A percentile compares a stretch with the other conserved stretches of the same genome.
Evolutionary conservation across 2,113 vertebrate species (phyloP).

Genomic region (Gadus macrocephalus): DNA sequence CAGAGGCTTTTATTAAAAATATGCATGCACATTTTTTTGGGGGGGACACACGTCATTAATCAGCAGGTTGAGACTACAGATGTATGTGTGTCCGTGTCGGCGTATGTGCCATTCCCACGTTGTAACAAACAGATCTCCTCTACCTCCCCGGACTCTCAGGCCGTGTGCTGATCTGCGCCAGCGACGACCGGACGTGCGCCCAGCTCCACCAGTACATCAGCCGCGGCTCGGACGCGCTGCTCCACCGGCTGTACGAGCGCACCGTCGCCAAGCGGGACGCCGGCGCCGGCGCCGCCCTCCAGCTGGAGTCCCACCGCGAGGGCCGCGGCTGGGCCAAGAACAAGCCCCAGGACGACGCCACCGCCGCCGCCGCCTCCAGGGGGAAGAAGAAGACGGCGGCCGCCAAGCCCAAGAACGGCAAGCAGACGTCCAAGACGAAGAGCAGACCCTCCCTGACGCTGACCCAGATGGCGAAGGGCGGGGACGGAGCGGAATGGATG

Average conservation of each 20-base stretch:
- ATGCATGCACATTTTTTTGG: too few species aligned
- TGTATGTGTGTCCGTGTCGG: too few species aligned
- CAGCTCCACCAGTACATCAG: slow-evolving; percentile 87
- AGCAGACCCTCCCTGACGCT: slow-evolving; percentile 74
- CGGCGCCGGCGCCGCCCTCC: slow-evolving; percentile 39
- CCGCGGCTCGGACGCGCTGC: slow-evolving; percentile 76
- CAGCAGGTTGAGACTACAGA: too few species aligned
- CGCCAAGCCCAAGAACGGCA: slow-evolving; percentile 32
- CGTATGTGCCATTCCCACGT: too few species aligned
- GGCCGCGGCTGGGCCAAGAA: slow-evolving; percentile 57
- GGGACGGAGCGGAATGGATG: slow-evolving; percentile 25
- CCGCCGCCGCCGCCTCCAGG: background rate
- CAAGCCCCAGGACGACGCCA: slow-evolving; percentile 45
- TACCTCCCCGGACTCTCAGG: slow-evolving; percentile 63
- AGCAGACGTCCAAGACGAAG: slow-evolving; percentile 57
- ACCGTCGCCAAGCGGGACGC: slow-evolving; percentile 79
- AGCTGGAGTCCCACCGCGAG: slow-evolving; percentile 54
- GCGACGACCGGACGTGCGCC: slow-evolving; percentile 91
- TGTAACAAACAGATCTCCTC: too few species aligned
- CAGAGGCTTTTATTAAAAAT: too few species aligned
- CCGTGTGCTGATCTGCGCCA: slow-evolving; percentile 90
- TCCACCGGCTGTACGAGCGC: slow-evolving; percentile 82
- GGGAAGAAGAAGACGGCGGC: background rate
- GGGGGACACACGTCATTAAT: too few species aligned
- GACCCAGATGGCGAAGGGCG: slow-evolving; percentile 78